Percentiles rank a stretch among this genome's conserved stretches.
phyloP scores from a whole-genome alignment of 2,888 invertebrate genomes.

The Mayetiola destructor region DNA sequence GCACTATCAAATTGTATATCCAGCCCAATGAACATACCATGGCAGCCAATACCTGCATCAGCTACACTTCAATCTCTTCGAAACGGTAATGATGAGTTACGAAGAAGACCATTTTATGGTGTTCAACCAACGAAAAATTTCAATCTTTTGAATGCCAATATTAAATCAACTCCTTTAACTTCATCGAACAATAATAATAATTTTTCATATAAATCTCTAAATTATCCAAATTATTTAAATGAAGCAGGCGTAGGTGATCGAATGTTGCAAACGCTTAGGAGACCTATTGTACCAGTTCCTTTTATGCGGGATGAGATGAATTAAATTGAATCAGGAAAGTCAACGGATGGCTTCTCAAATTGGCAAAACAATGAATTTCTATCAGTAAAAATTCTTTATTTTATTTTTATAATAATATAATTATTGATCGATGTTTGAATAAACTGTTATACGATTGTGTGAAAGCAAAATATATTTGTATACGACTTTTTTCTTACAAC shows the following conservation, averaged over 20 bases:
- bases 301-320: background rate
- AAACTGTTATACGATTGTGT: too few relatives aligned
- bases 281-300: background rate
- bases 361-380: too few relatives aligned
- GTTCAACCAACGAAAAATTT: constrained; percentile 3
- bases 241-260: constrained; percentile 6
- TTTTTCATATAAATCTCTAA: constrained; percentile 5
- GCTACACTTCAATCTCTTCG: background rate
- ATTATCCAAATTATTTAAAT: constrained; percentile 4
- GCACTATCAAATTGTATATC: background rate
- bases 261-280: background rate
- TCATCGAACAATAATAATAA: background rate
- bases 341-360: too few relatives aligned
- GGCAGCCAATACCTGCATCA: background rate
- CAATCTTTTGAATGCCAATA: background rate
- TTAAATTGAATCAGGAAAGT: too few relatives aligned
- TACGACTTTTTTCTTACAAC: too few relatives aligned
- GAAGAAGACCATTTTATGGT: background rate
- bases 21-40: background rate
- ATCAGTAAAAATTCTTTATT: too few relatives aligned
- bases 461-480: too few relatives aligned
- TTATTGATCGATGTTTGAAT: too few relatives aligned
- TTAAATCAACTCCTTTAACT: background rate
- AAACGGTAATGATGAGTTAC: constrained; percentile 6
- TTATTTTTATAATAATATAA: too few relatives aligned